Evolutionary conservation across 2,888 invertebrate species (phyloP).

Genomic region (Nebria salina): DNA sequence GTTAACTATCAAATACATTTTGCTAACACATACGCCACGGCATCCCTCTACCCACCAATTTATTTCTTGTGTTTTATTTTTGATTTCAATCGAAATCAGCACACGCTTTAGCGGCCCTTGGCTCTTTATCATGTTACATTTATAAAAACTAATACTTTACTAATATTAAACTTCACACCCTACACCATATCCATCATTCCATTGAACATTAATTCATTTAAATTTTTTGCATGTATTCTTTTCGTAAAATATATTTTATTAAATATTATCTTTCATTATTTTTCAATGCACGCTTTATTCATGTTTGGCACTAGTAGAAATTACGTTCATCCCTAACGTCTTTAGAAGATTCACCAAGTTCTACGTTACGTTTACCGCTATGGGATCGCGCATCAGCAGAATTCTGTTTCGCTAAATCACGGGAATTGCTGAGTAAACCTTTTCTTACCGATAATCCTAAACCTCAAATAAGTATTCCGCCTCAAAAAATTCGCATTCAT

Average conservation of each 20-base stretch:
- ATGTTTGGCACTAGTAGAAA: slow-evolving; percentile 8
- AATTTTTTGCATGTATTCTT: not conserved
- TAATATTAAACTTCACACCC: slow-evolving; percentile 41
- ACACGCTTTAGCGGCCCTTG: slow-evolving; percentile 36
- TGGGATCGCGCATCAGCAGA: slow-evolving; percentile 80
- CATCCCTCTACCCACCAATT: slow-evolving; percentile 24
- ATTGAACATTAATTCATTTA: slow-evolving; percentile 2
- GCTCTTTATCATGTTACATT: slow-evolving; percentile 22
- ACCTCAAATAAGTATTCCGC: slow-evolving; percentile 2
- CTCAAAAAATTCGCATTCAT: slow-evolving; percentile 33
- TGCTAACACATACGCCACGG: slow-evolving; percentile 32
- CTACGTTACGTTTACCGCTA: slow-evolving; percentile 68
- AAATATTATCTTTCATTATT: not conserved
- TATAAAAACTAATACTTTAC: slow-evolving; percentile 42
- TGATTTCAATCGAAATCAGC: slow-evolving; percentile 41
- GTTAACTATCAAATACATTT: not conserved
- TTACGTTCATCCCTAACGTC: slow-evolving; percentile 64
- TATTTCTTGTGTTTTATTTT: slow-evolving; percentile 33
- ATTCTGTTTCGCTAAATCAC: slow-evolving; percentile 77
- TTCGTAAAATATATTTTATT: slow-evolving; percentile 14
- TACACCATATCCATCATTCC: not conserved
- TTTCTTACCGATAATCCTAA: slow-evolving; percentile 51
- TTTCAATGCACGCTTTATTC: not conserved
- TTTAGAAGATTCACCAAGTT: slow-evolving; percentile 63
- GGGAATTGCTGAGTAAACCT: slow-evolving; percentile 73